phyloP scores from a whole-genome alignment of 2,797 vertebrate species.

The Sciaenops ocellatus region DNA sequence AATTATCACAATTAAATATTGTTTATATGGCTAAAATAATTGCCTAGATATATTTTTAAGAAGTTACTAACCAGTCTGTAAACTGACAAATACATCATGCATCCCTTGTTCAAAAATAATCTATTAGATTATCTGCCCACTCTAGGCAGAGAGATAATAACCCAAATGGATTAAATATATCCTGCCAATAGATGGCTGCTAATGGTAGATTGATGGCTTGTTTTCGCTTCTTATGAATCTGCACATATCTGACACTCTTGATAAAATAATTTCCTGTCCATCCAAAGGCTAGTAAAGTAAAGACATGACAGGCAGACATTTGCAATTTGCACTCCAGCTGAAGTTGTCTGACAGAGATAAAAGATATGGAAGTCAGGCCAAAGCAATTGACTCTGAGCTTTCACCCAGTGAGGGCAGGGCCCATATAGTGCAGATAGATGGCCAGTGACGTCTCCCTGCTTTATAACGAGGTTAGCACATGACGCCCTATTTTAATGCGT shows the following conservation, averaged over 20 bases:
- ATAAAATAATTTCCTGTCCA: neutral
- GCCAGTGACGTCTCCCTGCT: slow-evolving; percentile 35
- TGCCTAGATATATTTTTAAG: neutral
- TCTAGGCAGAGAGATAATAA: neutral
- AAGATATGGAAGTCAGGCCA: slow-evolving; percentile 45
- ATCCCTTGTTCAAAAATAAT: neutral
- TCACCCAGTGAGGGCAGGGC: slow-evolving; percentile 52
- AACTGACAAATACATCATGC: neutral
- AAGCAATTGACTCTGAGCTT: slow-evolving; percentile 60
- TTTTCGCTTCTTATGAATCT: neutral
- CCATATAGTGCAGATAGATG: slow-evolving; percentile 56
- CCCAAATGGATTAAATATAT: neutral
- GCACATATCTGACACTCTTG: neutral
- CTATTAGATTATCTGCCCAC: neutral
- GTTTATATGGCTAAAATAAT: neutral
- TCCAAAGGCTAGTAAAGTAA: neutral
- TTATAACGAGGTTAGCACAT: slow-evolving; percentile 58
- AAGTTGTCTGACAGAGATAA: slow-evolving; percentile 43
- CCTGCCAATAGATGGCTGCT: neutral
- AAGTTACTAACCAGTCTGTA: neutral
- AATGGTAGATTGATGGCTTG: neutral
- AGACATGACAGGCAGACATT: neutral
- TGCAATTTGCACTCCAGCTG: slow-evolving; percentile 7
- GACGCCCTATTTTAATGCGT: slow-evolving; percentile 63
- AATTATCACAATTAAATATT: neutral